These are phyloP conservation scores for Mechanitis mazaeus DNA, from an alignment of 2,888 invertebrate species.

Conservation along the genomic window DNA sequence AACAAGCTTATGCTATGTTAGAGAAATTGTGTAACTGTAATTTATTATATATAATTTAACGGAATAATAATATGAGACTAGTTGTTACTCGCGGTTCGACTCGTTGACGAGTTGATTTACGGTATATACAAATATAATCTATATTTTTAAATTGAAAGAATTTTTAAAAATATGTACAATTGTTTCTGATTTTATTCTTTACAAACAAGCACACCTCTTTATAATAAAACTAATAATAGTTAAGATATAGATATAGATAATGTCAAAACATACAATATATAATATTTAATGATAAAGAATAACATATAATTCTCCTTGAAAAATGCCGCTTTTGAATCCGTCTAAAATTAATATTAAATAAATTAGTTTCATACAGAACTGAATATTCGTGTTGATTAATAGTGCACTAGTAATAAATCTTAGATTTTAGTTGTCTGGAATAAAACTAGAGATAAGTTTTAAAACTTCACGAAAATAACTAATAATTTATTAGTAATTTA, in stretches of 20 bases:
- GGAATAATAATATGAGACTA: no score
- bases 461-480: constrained; percentile 54
- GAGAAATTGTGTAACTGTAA: constrained; percentile 35
- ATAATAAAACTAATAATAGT: no score
- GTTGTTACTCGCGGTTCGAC: no score
- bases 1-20: constrained; percentile 45
- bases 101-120: no score
- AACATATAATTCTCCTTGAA: not conserved
- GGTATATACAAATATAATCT: no score
- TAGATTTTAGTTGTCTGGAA: constrained; percentile 10
- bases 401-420: constrained; percentile 7
- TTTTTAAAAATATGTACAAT: no score
- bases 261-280: no score
- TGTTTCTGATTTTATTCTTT: no score
- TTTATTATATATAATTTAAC: constrained; percentile 9
- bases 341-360: not conserved
- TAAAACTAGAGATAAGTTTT: constrained; percentile 29
- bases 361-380: not conserved
- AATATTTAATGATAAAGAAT: not conserved
- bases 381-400: not conserved
- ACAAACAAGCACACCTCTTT: no score
- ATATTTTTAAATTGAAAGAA: no score
- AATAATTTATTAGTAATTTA: constrained; percentile 52
- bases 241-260: no score
- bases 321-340: no score